Evolutionary conservation across 2,113 vertebrate genomes (phyloP).

Genomic region (Bubo scandiacus): DNA sequence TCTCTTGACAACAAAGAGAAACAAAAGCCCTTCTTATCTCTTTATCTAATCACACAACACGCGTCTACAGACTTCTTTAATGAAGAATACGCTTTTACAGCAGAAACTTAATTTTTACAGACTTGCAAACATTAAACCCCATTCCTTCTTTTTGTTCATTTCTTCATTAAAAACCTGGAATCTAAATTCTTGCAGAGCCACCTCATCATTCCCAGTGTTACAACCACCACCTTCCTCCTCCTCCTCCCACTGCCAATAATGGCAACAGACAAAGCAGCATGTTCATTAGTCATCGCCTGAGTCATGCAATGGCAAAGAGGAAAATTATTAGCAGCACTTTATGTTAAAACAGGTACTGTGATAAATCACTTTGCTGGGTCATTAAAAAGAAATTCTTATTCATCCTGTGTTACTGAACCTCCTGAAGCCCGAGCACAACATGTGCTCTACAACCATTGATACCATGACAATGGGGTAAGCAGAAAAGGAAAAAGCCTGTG

Average conservation of each 20-base stretch:
- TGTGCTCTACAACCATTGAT: not conserved
- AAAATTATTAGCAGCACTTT: not conserved
- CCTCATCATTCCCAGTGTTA: not conserved
- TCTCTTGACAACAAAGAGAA: not conserved
- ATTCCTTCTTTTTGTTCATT: not conserved
- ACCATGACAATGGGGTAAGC: accelerated
- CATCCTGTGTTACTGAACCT: not conserved
- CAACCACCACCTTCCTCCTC: not conserved
- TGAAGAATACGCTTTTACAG: not conserved
- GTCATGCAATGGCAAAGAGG: not conserved
- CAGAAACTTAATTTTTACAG: not conserved
- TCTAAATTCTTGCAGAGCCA: not conserved
- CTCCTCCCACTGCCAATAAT: not conserved
- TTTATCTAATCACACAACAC: not conserved
- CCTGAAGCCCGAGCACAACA: accelerated
- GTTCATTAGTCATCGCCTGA: not conserved
- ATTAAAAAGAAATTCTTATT: not conserved
- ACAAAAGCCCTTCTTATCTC: not conserved
- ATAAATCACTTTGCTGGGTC: not conserved
- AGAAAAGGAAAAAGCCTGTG: not conserved
- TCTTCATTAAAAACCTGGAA: not conserved
- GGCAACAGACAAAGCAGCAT: not conserved
- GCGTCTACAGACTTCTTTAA: not conserved
- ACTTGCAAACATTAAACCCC: not conserved
- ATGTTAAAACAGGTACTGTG: not conserved